Evolutionary conservation across 2,797 vertebrate genomes (phyloP), one percentile per base, ranked within the genome.

Genomic region (Chrysolophus pictus): DNA sequence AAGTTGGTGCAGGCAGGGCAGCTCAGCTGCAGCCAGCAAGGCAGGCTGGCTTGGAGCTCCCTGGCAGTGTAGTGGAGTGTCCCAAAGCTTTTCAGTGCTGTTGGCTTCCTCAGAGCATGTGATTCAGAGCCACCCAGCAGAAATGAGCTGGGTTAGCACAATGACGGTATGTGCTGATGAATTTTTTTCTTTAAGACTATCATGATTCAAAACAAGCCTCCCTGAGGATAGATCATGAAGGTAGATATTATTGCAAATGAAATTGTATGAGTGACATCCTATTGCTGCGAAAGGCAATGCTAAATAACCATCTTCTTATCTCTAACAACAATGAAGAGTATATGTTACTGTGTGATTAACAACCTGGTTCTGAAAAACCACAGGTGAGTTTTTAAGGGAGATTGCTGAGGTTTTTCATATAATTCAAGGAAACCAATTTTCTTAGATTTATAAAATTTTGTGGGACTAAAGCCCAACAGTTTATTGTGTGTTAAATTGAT

Each of bases 181-280:
- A 88, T 80, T 84, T 81, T 81, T 84, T 77, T 83, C 64, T 93
- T 88, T 94, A 93, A 94, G 96, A 87, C 77, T 77, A 93, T 82
- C 53, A 35, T 64, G 15, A 49, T 64, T 67, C 15, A 37, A 46
- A 84, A 56, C 13, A 76, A 67, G 3, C 6, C 9, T 72, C 14
- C 15, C 14, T 15, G 68, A 75, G 68, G 33, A 76, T 6, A 65
- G 55, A 47, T 23, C 2, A 18, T 65, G 55, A 83, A 73, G 70
- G 7, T 35, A 44, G 14, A 42, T 51, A 74, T 71, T 60, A 10
- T 18, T 88, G 41, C 1, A 9, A 39, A 65, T 84, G 11, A 71
- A 56, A 23, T 26, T 24, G 4, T 16, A 26, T 6, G 9, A 64
- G 8, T 78, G 64, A 60, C 31, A 56, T 70, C 18, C 13, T 74